A percentile compares a stretch with the other conserved stretches of the same genome.
These are phyloP conservation scores for Istiophorus platypterus DNA, from an alignment of 2,113 vertebrate genomes.

Conservation along the genomic window DNA sequence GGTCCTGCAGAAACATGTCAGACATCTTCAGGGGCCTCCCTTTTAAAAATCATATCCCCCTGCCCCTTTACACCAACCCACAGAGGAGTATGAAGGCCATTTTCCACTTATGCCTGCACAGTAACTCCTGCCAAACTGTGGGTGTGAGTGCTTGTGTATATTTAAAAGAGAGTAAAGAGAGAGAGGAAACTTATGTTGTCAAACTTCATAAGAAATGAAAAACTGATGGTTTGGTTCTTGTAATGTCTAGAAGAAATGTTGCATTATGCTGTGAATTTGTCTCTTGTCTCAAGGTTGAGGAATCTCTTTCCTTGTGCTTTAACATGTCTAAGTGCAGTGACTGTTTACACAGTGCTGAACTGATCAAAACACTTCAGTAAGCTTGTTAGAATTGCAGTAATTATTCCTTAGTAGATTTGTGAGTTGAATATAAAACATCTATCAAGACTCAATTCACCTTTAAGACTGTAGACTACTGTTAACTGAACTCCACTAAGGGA, in stretches of 20 bases:
- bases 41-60: slow-evolving; percentile 42
- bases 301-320: slow-evolving; percentile 27
- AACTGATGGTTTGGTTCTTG: slow-evolving; percentile 52
- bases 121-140: slow-evolving; percentile 54
- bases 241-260: slow-evolving; percentile 50
- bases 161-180: slow-evolving; percentile 27
- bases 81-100: slow-evolving; percentile 52
- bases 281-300: slow-evolving; percentile 17
- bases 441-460: slow-evolving; percentile 51
- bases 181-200: slow-evolving; percentile 43
- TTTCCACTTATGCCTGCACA: slow-evolving; percentile 77
- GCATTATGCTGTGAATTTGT: slow-evolving; percentile 44
- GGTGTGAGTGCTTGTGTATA: slow-evolving; percentile 39
- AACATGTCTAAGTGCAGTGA: not conserved
- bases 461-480: slow-evolving; percentile 29
- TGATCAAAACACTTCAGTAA: slow-evolving; percentile 58
- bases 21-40: slow-evolving; percentile 76
- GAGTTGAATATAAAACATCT: slow-evolving; percentile 50
- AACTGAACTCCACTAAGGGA: slow-evolving; percentile 24
- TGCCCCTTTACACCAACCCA: slow-evolving; percentile 38
- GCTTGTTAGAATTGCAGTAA: slow-evolving; percentile 60
- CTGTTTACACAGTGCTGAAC: slow-evolving; percentile 48
- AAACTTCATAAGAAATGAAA: slow-evolving; percentile 58
- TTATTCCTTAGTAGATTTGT: slow-evolving; percentile 52
- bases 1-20: slow-evolving; percentile 83